A percentile compares a stretch with the other conserved stretches of the same genome.
Conservation (phyloP, 30 jellyfish, hydroid and myxozoan species). For the Aurelia aurita complex sp. Pacific region DNA sequence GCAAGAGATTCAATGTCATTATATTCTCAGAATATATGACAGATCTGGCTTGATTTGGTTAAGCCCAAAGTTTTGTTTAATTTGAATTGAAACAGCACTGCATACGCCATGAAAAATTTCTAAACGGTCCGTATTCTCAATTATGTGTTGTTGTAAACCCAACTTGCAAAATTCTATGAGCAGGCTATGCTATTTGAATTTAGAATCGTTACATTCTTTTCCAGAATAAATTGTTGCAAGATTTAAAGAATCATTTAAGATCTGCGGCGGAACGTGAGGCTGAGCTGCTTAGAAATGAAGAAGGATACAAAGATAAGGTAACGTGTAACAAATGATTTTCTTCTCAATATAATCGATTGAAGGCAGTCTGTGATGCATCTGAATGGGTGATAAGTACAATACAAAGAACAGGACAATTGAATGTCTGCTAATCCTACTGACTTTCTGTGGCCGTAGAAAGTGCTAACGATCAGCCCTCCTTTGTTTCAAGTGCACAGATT, state of each 20-base stretch:
- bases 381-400: too few species aligned
- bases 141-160: background rate
- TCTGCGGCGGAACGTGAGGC: conserved; percentile 85
- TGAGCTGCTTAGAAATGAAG: conserved; percentile 57
- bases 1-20: too few species aligned
- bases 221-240: conserved; percentile 67
- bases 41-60: background rate
- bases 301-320: conserved; percentile 73
- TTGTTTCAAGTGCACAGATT: too few species aligned
- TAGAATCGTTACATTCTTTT: too few species aligned
- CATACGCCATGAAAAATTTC: background rate
- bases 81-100: background rate
- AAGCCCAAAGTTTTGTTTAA: too few species aligned
- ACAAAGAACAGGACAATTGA: too few species aligned
- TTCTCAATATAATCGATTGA: background rate
- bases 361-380: too few species aligned
- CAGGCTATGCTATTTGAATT: background rate
- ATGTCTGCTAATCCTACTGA: too few species aligned
- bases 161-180: too few species aligned
- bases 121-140: background rate
- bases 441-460: too few species aligned
- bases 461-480: too few species aligned
- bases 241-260: conserved; percentile 59
- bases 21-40: too few species aligned
- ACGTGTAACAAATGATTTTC: background rate